Evolutionary conservation across 2,888 invertebrate species (phyloP), one percentile per base, ranked within the genome.

Genomic region (Aplocera efformata): DNA sequence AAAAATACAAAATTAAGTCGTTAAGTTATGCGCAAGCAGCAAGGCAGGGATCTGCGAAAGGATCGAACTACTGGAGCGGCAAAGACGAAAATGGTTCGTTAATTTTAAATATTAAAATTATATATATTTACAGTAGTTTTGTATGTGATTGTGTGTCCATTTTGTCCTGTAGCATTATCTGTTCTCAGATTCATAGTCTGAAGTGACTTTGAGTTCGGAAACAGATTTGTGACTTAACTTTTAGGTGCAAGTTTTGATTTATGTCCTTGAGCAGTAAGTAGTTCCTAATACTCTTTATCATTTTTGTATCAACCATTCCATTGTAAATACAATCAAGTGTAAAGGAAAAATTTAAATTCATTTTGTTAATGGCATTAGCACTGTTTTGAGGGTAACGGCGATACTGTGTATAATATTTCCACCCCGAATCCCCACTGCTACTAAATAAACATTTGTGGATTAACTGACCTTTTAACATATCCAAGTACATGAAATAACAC

Each of bases 271-370:
- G 81, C 73, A 75, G 74, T 79, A 66, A 50, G 58, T 75, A 73
- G 72, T 58, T 58, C 69, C 69, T 67, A 56, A 49, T 47, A 21
- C 33, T 30, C 39, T 56, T 60, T 61, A 58, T 58, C 65, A 59
- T 62, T 58, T 40, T 60, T 62, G 56, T 65, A 52, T 63, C 57
- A 54, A 60, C 57, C 63, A 54, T 63, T 70, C 57, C 65, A 69
- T 81, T 88, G 85, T 86, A 84, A 84, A 84, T 88, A 85, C 77
- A 72, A 83, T 80, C 86, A 86, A 88, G 85, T 88, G 86, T 84
- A 57, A 78, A 83, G 72, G 77, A 72, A 76, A 80, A 68, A 40
- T 10, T 40, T 6, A 40, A 35, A 8, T 35, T 40, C 48, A n/a
- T n/a, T 42, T 46, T 38, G 41, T 34, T 35, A 35, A 28, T 30